phyloP scores from a whole-genome alignment of 2,888 invertebrate species.

The Coelinius sp. region DNA sequence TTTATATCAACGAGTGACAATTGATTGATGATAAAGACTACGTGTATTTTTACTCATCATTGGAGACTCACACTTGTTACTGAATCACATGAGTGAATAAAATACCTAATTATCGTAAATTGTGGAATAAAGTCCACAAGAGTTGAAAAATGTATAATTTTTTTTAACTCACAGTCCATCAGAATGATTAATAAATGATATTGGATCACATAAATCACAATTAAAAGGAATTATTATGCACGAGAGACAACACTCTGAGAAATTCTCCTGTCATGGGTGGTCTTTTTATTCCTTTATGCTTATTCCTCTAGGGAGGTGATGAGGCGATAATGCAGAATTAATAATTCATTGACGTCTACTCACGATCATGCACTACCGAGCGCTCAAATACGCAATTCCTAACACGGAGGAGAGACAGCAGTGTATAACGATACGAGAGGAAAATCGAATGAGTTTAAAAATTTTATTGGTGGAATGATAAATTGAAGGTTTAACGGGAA shows the following conservation, averaged over 20 bases:
- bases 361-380: neutral
- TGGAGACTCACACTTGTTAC: neutral
- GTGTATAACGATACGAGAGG: neutral
- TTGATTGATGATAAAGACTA: slow-evolving; percentile 2
- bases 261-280: neutral
- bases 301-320: neutral
- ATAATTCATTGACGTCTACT: slow-evolving; percentile 9
- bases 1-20: neutral
- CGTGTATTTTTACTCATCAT: neutral
- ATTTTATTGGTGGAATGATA: neutral
- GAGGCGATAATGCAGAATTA: slow-evolving; percentile 1
- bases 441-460: neutral
- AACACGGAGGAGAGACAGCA: neutral
- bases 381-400: slow-evolving; percentile 5
- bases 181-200: slow-evolving; percentile 1
- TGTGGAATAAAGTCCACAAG: slow-evolving; percentile 1
- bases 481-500: neutral
- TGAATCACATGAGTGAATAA: slow-evolving; percentile 10
- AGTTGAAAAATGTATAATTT: neutral
- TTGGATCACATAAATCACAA: neutral
- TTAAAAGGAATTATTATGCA: neutral
- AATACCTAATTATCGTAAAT: neutral
- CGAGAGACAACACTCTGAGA: neutral
- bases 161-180: neutral
- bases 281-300: neutral